These are phyloP conservation scores for Hybognathus amarus DNA, from an alignment of 2,797 vertebrate genomes.

Conservation along the genomic window DNA sequence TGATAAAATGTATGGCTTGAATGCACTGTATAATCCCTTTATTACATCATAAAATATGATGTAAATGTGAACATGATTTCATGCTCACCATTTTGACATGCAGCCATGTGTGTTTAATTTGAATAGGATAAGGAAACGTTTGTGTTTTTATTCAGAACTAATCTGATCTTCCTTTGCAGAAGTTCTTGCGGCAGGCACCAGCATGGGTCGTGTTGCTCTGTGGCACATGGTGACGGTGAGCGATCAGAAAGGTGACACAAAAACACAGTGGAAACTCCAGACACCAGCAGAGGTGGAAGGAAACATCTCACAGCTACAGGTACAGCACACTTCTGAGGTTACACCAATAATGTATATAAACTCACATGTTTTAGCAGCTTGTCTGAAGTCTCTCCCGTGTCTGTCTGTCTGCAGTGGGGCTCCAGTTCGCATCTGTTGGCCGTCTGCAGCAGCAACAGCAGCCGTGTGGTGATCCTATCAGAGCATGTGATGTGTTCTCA, in stretches of 20 bases:
- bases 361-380: not conserved
- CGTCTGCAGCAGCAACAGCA: slow-evolving; percentile 77
- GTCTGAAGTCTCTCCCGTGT: not conserved
- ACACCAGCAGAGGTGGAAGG: slow-evolving; percentile 89
- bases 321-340: slow-evolving; percentile 59
- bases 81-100: not conserved
- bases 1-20: not conserved
- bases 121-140: not conserved
- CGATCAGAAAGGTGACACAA: slow-evolving; percentile 71
- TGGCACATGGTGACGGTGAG: slow-evolving; percentile 81
- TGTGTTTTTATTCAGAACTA: not conserved
- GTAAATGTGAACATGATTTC: not conserved
- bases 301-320: slow-evolving; percentile 87
- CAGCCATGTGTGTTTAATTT: not conserved
- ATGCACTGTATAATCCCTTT: not conserved
- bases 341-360: not conserved
- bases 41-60: not conserved
- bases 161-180: slow-evolving; percentile 71
- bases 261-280: slow-evolving; percentile 87
- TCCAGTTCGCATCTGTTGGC: slow-evolving; percentile 88
- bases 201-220: slow-evolving; percentile 87
- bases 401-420: slow-evolving; percentile 83
- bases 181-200: slow-evolving; percentile 90
- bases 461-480: slow-evolving; percentile 85
- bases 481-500: slow-evolving; percentile 90